Conservation (phyloP, 2,113 vertebrate genomes). For the Eubucco bourcierii region DNA sequence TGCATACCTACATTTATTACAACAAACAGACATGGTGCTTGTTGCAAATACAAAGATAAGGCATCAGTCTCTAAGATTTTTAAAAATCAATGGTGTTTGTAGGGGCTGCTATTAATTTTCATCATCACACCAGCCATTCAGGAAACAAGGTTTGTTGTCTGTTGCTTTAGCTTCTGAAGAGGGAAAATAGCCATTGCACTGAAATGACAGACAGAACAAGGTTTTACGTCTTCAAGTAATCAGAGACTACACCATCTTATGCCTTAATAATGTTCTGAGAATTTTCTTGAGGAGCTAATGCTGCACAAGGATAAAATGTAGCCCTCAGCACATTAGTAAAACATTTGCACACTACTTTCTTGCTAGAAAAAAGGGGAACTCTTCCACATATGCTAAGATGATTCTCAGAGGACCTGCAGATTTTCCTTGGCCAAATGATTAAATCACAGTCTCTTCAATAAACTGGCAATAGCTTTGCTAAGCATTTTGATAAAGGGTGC, state of each 20-base stretch:
- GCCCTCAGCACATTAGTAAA: neutral
- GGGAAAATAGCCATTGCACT: neutral
- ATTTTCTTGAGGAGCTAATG: neutral
- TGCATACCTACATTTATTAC: constrained; percentile 8
- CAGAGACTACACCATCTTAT: neutral
- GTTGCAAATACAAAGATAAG: neutral
- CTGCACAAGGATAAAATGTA: neutral
- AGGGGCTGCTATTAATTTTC: constrained; percentile 2
- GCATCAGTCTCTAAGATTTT: constrained; percentile 12
- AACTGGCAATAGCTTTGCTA: constrained; percentile 26
- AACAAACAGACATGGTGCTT: neutral
- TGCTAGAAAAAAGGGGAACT: neutral
- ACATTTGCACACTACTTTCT: neutral
- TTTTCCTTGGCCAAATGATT: constrained; percentile 40
- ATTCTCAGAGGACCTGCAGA: neutral
- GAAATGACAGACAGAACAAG: neutral
- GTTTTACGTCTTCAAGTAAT: constrained; percentile 4
- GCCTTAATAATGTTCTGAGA: neutral
- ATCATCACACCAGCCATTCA: constrained; percentile 20
- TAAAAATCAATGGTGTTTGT: neutral
- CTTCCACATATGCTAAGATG: neutral
- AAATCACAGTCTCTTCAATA: constrained; percentile 22
- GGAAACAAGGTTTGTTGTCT: constrained; percentile 15
- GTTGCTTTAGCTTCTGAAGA: constrained; percentile 27
- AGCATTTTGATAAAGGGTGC: neutral